Percentiles rank a stretch among this genome's conserved stretches.
phyloP scores from a whole-genome alignment of 1,140 invertebrate genomes.

The Samia ricini region DNA sequence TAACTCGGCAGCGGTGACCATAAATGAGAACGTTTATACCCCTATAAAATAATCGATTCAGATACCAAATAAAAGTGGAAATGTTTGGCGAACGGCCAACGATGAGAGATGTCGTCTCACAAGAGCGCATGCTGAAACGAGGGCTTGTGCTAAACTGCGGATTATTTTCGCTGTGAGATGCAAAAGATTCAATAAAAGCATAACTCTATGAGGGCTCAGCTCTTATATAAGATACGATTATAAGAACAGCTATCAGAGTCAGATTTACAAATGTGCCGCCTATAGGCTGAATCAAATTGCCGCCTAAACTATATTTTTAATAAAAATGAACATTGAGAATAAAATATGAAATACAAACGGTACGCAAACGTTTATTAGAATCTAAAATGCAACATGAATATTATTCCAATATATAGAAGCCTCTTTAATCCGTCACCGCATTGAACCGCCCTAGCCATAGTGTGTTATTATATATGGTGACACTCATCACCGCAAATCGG shows the following conservation, averaged over 20 bases:
- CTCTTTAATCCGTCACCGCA: too few relatives aligned
- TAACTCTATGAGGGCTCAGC: conserved; percentile 45
- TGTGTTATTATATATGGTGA: too few relatives aligned
- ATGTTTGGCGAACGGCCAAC: conserved; percentile 55
- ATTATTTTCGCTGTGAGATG: conserved; percentile 47
- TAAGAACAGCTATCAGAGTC: background rate
- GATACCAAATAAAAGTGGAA: conserved; percentile 56
- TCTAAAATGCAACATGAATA: too few relatives aligned
- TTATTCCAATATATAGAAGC: too few relatives aligned
- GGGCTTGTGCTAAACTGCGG: conserved; percentile 40
- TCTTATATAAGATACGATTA: conserved; percentile 24
- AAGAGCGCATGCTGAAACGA: conserved; percentile 30
- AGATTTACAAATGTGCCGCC: too few relatives aligned
- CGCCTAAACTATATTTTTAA: too few relatives aligned
- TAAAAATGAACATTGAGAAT: too few relatives aligned
- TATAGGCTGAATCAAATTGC: too few relatives aligned
- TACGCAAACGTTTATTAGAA: too few relatives aligned
- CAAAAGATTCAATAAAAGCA: conserved; percentile 53
- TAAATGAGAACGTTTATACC: conserved; percentile 58
- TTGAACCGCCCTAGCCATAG: too few relatives aligned
- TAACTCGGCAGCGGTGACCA: conserved; percentile 51
- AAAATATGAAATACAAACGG: too few relatives aligned
- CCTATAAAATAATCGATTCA: conserved; percentile 63
- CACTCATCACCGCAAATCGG: too few relatives aligned
- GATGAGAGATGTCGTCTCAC: conserved; percentile 43